Evolutionary conservation across 2,888 invertebrate species (phyloP).

Genomic region (Heliconius hortense): DNA sequence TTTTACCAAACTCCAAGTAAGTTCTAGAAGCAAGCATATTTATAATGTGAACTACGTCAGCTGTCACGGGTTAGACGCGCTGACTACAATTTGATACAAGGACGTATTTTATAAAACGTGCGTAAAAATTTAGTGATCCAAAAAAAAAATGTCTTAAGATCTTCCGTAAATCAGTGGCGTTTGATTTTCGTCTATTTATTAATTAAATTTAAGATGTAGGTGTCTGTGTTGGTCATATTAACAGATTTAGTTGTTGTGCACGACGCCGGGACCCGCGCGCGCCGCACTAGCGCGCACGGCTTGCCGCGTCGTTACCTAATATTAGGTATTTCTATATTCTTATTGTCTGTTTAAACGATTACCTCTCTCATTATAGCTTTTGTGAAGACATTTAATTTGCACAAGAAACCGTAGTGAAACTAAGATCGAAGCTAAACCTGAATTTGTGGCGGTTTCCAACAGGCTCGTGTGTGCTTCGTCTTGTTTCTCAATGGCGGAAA

Average conservation of each 20-base stretch:
- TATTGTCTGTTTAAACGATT: constrained; percentile 79
- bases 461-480: constrained; percentile 36
- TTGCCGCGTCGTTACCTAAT: constrained; percentile 54
- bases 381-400: constrained; percentile 76
- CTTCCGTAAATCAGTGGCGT: constrained; percentile 76
- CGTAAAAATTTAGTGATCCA: constrained; percentile 59
- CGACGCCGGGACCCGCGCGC: constrained; percentile 27
- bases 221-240: constrained; percentile 78
- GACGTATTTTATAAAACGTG: constrained; percentile 79
- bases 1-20: constrained; percentile 77
- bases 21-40: constrained; percentile 79
- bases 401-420: constrained; percentile 76
- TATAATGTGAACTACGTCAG: constrained; percentile 72
- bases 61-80: constrained; percentile 73
- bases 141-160: constrained; percentile 57
- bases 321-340: constrained; percentile 79
- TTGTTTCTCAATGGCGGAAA: neutral
- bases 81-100: constrained; percentile 80
- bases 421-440: constrained; percentile 63
- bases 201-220: constrained; percentile 78
- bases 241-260: constrained; percentile 77
- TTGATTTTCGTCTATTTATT: constrained; percentile 78
- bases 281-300: constrained; percentile 32
- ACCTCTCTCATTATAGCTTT: constrained; percentile 79
- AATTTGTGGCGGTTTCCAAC: constrained; percentile 41